Conservation (phyloP, 2,888 invertebrate species). For the Coleophora flavipennella region DNA sequence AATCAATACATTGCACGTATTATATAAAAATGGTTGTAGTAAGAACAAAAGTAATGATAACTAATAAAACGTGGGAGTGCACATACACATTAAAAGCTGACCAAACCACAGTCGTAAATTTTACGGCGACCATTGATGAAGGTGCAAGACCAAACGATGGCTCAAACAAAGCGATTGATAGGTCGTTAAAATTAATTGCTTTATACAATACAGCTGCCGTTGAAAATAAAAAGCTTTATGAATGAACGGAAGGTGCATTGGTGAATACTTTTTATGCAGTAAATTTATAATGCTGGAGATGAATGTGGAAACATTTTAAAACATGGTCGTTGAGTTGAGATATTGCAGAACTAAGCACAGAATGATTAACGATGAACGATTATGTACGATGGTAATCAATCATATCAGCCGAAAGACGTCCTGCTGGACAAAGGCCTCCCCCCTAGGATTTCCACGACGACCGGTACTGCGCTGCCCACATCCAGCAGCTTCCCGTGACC, state of each 20-base stretch:
- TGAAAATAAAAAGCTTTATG: too few relatives aligned
- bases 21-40: slow-evolving; percentile 13
- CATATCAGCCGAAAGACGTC: too few relatives aligned
- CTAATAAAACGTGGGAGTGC: slow-evolving; percentile 28
- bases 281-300: not conserved
- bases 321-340: too few relatives aligned
- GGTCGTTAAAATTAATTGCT: slow-evolving; percentile 15
- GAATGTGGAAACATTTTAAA: too few relatives aligned
- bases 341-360: too few relatives aligned
- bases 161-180: slow-evolving; percentile 11
- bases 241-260: not conserved
- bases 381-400: too few relatives aligned
- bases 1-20: slow-evolving; percentile 23
- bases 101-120: slow-evolving; percentile 37
- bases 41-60: slow-evolving; percentile 32
- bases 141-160: slow-evolving; percentile 10
- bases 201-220: not conserved
- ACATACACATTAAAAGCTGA: slow-evolving; percentile 16
- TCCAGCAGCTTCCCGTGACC: too few relatives aligned
- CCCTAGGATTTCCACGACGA: too few relatives aligned
- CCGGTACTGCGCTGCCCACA: too few relatives aligned
- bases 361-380: too few relatives aligned
- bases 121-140: slow-evolving; percentile 30
- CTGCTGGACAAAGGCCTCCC: too few relatives aligned
- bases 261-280: not conserved